Evolutionary conservation across 2,113 vertebrate species (phyloP).

Genomic region (Tragulus kanchil): DNA sequence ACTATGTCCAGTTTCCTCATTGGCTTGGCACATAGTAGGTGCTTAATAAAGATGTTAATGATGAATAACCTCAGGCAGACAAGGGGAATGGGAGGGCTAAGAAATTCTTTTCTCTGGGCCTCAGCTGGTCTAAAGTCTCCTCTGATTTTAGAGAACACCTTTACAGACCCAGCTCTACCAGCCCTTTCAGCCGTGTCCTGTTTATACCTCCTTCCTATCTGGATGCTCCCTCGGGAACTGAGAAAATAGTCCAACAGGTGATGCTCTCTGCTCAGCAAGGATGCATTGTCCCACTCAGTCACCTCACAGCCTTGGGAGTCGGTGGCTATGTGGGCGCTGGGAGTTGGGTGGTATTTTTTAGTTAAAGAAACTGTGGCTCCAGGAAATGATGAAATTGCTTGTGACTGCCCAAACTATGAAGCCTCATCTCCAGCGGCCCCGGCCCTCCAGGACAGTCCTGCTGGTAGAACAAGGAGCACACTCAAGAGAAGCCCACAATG

Average conservation of each 20-base stretch:
- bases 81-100: neutral
- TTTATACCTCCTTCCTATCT: neutral
- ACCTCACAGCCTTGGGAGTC: neutral
- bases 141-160: neutral
- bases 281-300: neutral
- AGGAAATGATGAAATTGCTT: slow-evolving; percentile 4
- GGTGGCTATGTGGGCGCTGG: neutral
- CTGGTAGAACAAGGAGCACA: neutral
- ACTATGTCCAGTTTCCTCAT: neutral
- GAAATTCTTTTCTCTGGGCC: neutral
- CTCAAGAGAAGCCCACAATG: neutral
- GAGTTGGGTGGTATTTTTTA: slow-evolving; percentile 39
- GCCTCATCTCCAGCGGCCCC: neutral
- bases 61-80: neutral
- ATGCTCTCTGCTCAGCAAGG: slow-evolving; percentile 8
- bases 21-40: neutral
- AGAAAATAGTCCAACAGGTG: neutral
- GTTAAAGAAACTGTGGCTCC: slow-evolving; percentile 13
- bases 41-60: neutral
- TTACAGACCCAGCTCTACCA: neutral
- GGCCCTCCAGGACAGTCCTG: neutral
- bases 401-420: neutral
- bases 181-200: neutral
- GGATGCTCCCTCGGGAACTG: neutral
- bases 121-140: neutral